Evolutionary conservation across 2,888 invertebrate genomes (phyloP).

Genomic region (Pammene fasciana): DNA sequence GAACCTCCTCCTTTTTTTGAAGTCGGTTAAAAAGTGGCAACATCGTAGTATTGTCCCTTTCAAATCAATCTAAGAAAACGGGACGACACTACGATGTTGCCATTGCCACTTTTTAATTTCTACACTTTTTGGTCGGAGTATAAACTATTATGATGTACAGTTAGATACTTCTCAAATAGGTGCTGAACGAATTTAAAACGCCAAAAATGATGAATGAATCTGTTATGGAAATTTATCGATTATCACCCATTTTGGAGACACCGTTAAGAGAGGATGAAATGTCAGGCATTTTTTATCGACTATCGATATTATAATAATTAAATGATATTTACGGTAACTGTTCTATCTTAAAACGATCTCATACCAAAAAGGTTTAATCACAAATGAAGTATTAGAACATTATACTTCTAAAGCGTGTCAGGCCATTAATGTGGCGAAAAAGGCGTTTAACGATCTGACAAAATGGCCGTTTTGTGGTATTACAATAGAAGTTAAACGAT

Average conservation of each 20-base stretch:
- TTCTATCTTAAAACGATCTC: constrained; percentile 18
- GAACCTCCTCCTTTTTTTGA: too few relatives aligned
- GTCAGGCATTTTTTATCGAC: background rate
- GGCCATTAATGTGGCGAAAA: constrained; percentile 13
- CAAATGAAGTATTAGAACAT: constrained; percentile 15
- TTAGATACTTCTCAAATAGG: too few relatives aligned
- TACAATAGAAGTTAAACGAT: background rate
- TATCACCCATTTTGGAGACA: constrained; percentile 1
- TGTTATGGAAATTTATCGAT: too few relatives aligned
- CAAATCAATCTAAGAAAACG: too few relatives aligned
- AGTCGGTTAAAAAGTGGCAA: too few relatives aligned
- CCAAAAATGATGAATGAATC: too few relatives aligned
- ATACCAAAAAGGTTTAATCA: constrained; percentile 8
- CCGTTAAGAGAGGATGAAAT: background rate
- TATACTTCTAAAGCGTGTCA: constrained; percentile 3
- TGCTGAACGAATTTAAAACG: too few relatives aligned
- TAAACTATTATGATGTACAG: too few relatives aligned
- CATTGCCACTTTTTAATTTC: too few relatives aligned
- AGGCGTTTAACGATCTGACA: constrained; percentile 16
- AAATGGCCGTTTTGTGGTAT: background rate
- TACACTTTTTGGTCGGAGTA: too few relatives aligned
- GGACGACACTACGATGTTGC: too few relatives aligned
- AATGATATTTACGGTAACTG: constrained; percentile 15
- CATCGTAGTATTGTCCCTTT: too few relatives aligned
- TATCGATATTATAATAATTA: constrained; percentile 18